phyloP scores from a whole-genome alignment of 2,888 invertebrate species.

The Cancer borealis region DNA sequence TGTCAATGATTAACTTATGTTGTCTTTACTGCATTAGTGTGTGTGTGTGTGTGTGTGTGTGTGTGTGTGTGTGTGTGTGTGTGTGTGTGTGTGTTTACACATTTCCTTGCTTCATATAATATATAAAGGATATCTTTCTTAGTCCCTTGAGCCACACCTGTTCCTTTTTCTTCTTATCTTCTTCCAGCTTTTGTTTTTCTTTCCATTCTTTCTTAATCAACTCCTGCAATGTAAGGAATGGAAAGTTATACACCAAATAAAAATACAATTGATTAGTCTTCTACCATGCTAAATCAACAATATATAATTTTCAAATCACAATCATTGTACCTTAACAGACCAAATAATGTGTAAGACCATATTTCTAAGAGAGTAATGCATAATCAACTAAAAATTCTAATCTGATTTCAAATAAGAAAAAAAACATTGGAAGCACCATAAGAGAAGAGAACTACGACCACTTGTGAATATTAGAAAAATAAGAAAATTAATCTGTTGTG shows the following conservation, averaged over 20 bases:
- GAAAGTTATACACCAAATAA: neutral
- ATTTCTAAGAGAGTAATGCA: too few relatives aligned
- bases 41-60: neutral
- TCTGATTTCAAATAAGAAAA: too few relatives aligned
- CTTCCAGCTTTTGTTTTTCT: slow-evolving; percentile 62
- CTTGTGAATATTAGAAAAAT: neutral
- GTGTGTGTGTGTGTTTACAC: neutral
- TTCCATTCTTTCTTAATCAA: slow-evolving; percentile 70
- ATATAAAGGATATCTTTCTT: slow-evolving; percentile 70
- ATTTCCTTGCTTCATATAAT: neutral
- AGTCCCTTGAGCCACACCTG: slow-evolving; percentile 66
- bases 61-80: neutral
- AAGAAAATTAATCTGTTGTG: neutral
- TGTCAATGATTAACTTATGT: neutral
- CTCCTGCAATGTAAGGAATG: slow-evolving; percentile 47
- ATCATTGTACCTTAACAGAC: too few relatives aligned
- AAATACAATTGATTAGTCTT: too few relatives aligned
- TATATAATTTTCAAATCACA: too few relatives aligned
- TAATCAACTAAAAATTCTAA: too few relatives aligned
- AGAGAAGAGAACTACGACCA: too few relatives aligned
- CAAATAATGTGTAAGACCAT: too few relatives aligned
- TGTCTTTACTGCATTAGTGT: neutral
- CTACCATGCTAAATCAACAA: too few relatives aligned
- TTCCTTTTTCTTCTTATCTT: slow-evolving; percentile 66
- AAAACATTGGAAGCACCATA: too few relatives aligned